Evolutionary conservation across 2,797 vertebrate species (phyloP).

Genomic region (Lutjanus campechanus): DNA sequence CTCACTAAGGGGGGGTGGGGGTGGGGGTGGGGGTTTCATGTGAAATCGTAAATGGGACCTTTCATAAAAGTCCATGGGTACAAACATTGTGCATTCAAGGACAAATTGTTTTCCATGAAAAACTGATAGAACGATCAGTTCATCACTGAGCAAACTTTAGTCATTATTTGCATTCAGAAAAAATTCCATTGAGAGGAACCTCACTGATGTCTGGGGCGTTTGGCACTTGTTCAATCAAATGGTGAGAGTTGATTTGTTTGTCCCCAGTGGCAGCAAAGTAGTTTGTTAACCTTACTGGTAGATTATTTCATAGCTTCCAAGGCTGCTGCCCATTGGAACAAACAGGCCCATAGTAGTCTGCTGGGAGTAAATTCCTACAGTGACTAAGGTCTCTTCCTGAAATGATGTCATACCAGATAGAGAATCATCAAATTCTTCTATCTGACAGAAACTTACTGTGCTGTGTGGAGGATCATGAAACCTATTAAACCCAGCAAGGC

Average conservation of each 20-base stretch:
- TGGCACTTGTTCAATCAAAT: conserved; percentile 64
- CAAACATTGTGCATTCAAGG: conserved; percentile 88
- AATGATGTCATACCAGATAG: conserved; percentile 69
- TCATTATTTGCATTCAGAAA: conserved; percentile 87
- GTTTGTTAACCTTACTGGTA: conserved; percentile 84
- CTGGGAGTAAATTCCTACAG: conserved; percentile 78
- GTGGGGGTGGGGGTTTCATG: conserved; percentile 74
- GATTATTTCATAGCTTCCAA: conserved; percentile 87
- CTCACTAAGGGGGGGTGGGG: conserved; percentile 47
- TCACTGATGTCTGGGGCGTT: conserved; percentile 59
- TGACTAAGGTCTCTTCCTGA: conserved; percentile 61
- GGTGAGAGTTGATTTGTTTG: conserved; percentile 66
- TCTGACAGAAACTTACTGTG: conserved; percentile 21
- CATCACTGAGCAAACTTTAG: conserved; percentile 86
- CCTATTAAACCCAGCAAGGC: not conserved
- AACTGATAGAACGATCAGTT: conserved; percentile 83
- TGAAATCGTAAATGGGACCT: conserved; percentile 87
- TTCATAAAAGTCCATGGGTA: conserved; percentile 88
- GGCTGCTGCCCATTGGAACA: conserved; percentile 71
- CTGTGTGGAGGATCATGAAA: conserved; percentile 8
- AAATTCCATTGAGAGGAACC: conserved; percentile 78
- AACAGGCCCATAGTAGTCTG: conserved; percentile 54
- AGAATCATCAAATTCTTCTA: conserved; percentile 26
- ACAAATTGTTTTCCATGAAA: conserved; percentile 89
- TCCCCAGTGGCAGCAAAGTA: conserved; percentile 58